A percentile compares a stretch with the other conserved stretches of the same genome.
phyloP scores from a whole-genome alignment of 1,140 invertebrate genomes.

The Neodiprion lecontei region DNA sequence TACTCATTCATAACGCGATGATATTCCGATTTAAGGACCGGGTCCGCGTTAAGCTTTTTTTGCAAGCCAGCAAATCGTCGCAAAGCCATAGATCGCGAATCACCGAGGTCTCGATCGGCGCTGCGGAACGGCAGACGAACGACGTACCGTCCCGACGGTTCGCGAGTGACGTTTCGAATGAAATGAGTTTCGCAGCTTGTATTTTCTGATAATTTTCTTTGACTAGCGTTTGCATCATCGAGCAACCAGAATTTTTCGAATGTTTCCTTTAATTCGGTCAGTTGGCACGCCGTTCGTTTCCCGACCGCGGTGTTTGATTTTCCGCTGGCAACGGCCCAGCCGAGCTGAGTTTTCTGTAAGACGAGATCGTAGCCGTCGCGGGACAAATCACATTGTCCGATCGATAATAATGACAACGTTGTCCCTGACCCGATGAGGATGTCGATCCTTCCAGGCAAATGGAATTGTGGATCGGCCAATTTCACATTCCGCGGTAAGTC shows the following conservation, averaged over 20 bases:
- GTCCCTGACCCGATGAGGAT: background rate
- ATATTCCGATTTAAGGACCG: conserved; percentile 23
- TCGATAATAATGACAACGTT: conserved; percentile 1
- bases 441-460: background rate
- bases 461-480: conserved; percentile 9
- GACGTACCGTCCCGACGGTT: conserved; percentile 22
- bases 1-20: conserved; percentile 35
- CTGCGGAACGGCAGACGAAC: conserved; percentile 29
- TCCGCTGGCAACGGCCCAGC: conserved; percentile 11
- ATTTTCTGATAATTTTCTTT: background rate
- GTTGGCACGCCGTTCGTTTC: conserved; percentile 7
- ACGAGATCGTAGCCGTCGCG: background rate
- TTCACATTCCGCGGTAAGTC: background rate
- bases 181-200: conserved; percentile 12
- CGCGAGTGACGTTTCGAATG: background rate
- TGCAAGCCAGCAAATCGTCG: conserved; percentile 23
- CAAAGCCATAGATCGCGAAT: conserved; percentile 23
- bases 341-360: no score
- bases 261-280: conserved; percentile 8
- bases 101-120: conserved; percentile 11
- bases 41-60: conserved; percentile 17
- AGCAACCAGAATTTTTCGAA: conserved; percentile 26
- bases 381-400: background rate
- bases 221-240: conserved; percentile 11
- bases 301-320: background rate